Evolutionary conservation across 2,113 vertebrate genomes (phyloP).

Genomic region (Brachypteracias leptosomus): DNA sequence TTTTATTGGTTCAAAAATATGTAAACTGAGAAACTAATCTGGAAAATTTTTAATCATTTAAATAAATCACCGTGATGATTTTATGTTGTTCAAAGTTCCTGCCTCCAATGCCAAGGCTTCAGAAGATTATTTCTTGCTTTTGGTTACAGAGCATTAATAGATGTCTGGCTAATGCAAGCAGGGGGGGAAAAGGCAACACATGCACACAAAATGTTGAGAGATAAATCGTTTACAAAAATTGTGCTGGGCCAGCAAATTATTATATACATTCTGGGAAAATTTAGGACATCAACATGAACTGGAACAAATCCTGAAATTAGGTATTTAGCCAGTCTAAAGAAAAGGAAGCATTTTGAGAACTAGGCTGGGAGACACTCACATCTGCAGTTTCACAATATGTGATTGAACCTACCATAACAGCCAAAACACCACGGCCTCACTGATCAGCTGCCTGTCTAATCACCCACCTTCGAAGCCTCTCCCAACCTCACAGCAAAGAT

Average conservation of each 20-base stretch:
- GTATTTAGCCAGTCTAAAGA: background rate
- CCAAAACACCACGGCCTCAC: background rate
- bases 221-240: background rate
- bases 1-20: background rate
- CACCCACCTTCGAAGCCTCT: background rate
- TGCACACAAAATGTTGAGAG: background rate
- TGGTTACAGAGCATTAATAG: background rate
- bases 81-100: background rate
- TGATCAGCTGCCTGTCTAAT: conserved; percentile 13
- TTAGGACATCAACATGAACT: background rate
- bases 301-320: background rate
- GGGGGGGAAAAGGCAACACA: background rate
- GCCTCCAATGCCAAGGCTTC: background rate
- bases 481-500: background rate
- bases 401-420: background rate
- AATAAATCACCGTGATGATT: background rate
- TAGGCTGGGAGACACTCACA: rapidly evolving
- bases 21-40: background rate
- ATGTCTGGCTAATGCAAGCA: background rate
- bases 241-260: background rate
- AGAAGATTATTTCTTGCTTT: background rate
- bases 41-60: background rate
- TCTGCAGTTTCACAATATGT: background rate
- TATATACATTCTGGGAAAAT: background rate
- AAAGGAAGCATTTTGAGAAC: background rate